Evolutionary conservation across 2,113 vertebrate genomes (phyloP).

Genomic region (Uria lomvia): DNA sequence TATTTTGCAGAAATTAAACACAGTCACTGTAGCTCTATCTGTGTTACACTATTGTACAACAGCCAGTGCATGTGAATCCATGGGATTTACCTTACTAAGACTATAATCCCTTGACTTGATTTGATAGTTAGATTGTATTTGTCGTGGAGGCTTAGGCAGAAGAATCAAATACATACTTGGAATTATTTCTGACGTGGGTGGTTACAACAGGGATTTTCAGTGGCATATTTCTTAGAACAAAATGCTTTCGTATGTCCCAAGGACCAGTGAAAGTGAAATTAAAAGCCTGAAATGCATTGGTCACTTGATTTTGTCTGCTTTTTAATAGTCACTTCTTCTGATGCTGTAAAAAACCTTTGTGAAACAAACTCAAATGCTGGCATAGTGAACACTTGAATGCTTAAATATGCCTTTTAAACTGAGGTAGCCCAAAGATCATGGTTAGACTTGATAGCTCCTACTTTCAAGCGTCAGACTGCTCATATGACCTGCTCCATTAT

Average conservation of each 20-base stretch:
- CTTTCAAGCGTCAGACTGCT: neutral
- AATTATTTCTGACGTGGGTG: slow-evolving; percentile 52
- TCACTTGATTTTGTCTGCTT: neutral
- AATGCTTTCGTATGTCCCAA: neutral
- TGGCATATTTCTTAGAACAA: slow-evolving; percentile 21
- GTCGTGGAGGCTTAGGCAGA: slow-evolving; percentile 9
- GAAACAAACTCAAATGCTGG: neutral
- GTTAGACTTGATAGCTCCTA: neutral
- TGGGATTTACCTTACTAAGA: slow-evolving; percentile 48
- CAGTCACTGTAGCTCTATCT: neutral
- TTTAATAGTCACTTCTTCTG: neutral
- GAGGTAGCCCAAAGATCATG: neutral
- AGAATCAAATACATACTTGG: slow-evolving; percentile 42
- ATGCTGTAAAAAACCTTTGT: neutral
- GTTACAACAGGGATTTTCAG: slow-evolving; percentile 20
- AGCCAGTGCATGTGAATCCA: slow-evolving; percentile 7
- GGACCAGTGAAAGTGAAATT: slow-evolving; percentile 30
- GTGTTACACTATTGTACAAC: slow-evolving; percentile 10
- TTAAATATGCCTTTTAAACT: neutral
- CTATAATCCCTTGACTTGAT: slow-evolving; percentile 57
- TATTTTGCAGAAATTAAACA: neutral
- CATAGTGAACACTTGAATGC: neutral
- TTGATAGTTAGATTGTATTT: slow-evolving; percentile 58
- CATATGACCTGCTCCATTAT: neutral
- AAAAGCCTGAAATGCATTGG: neutral